Percentiles rank a stretch among this genome's conserved stretches.
These are phyloP conservation scores for Drosophila oshimai DNA, from an alignment of 1,140 invertebrate genomes.

Conservation along the genomic window DNA sequence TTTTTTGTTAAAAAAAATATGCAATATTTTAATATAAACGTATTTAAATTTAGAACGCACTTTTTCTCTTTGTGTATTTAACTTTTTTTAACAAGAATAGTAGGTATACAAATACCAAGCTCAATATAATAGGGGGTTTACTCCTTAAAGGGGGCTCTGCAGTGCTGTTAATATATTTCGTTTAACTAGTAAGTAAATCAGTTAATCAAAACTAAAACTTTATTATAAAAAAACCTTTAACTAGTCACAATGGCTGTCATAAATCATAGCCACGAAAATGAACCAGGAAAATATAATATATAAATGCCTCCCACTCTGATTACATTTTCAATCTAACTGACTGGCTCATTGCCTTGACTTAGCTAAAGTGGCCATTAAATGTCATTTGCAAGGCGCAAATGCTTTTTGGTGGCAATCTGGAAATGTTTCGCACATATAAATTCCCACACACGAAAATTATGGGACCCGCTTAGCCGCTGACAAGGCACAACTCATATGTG, in stretches of 20 bases:
- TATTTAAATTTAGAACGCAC: too few relatives aligned
- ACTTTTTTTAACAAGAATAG: too few relatives aligned
- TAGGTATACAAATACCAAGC: too few relatives aligned
- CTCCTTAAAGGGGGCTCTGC: too few relatives aligned
- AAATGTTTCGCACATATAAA: constrained; percentile 61
- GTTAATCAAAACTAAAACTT: not conserved
- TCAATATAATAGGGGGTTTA: not conserved
- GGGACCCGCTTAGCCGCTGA: constrained; percentile 63
- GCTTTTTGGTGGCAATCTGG: constrained; percentile 37
- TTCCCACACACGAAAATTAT: constrained; percentile 37
- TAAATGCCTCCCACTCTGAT: constrained; percentile 6
- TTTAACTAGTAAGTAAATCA: not conserved
- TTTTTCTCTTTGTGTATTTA: too few relatives aligned
- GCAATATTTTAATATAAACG: too few relatives aligned
- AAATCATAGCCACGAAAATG: not conserved
- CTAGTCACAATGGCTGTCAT: not conserved
- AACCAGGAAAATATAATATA: constrained; percentile 12
- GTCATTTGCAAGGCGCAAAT: constrained; percentile 37
- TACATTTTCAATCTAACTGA: constrained; percentile 23
- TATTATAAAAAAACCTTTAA: not conserved
- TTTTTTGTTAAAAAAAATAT: too few relatives aligned
- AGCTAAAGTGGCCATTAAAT: constrained; percentile 37
- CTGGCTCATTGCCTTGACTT: not conserved
- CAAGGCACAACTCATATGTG: constrained; percentile 57
- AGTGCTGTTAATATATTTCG: not conserved